Evolutionary conservation across 2,797 vertebrate species (phyloP).

Genomic region (Alca torda): DNA sequence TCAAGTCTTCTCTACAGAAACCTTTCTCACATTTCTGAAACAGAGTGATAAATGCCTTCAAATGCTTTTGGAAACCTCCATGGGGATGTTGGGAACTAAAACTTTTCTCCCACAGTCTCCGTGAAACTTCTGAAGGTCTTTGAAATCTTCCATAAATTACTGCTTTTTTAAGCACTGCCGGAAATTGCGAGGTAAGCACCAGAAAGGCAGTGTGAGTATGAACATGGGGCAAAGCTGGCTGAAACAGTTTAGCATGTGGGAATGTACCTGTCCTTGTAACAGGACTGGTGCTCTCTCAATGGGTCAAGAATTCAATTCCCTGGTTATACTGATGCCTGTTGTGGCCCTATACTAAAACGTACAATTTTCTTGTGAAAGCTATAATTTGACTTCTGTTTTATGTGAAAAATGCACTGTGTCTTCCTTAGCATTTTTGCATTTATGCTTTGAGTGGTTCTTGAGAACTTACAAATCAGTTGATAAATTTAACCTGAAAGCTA

Average conservation of each 20-base stretch:
- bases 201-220: not conserved
- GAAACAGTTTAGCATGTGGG: not conserved
- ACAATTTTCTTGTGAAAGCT: not conserved
- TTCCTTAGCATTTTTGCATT: not conserved
- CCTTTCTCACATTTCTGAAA: not conserved
- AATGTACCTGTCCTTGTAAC: not conserved
- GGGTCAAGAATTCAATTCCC: not conserved
- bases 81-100: not conserved
- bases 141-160: not conserved
- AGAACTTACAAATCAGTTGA: not conserved
- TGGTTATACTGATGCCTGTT: not conserved
- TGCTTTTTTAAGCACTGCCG: not conserved
- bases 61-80: not conserved
- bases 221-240: not conserved
- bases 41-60: not conserved
- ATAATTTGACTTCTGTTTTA: not conserved
- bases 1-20: not conserved
- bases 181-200: not conserved
- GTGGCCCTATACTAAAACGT: not conserved
- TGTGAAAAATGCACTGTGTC: not conserved
- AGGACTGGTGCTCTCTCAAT: not conserved
- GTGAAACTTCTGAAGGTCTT: slow-evolving; percentile 13
- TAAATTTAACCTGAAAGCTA: not conserved
- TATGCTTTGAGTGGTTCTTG: not conserved
- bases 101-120: not conserved